Conservation (phyloP, 2,113 vertebrate genomes). For the Cichladusa arquata region DNA sequence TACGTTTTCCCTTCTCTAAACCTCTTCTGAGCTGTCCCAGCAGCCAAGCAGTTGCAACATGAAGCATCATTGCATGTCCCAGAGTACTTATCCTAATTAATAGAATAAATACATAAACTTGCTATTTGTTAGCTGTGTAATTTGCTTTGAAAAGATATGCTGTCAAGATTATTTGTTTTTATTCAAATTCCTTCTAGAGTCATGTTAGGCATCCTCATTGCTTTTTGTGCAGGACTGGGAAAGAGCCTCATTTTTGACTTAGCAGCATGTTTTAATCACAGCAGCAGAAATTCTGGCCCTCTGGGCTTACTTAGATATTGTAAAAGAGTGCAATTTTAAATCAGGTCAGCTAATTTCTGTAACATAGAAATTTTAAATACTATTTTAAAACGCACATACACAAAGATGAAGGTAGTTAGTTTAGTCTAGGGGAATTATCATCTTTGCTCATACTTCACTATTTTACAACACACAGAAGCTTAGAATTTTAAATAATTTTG, state of each 20-base stretch:
- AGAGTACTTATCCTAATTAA: background rate
- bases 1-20: background rate
- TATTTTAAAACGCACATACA: background rate
- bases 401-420: background rate
- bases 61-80: background rate
- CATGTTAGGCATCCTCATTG: background rate
- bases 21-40: background rate
- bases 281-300: background rate
- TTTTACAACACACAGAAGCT: background rate
- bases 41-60: background rate
- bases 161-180: background rate
- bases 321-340: conserved; percentile 4
- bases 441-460: background rate
- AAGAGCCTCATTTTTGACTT: background rate
- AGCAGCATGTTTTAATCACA: conserved; percentile 11
- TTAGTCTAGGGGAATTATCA: background rate
- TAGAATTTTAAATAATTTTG: background rate
- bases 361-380: background rate
- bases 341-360: conserved; percentile 16
- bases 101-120: background rate
- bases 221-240: background rate
- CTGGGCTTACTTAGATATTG: conserved; percentile 10
- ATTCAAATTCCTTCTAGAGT: background rate
- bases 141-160: background rate
- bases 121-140: background rate